Evolutionary conservation across 2,888 invertebrate species (phyloP).

Genomic region (Lottia scabra): DNA sequence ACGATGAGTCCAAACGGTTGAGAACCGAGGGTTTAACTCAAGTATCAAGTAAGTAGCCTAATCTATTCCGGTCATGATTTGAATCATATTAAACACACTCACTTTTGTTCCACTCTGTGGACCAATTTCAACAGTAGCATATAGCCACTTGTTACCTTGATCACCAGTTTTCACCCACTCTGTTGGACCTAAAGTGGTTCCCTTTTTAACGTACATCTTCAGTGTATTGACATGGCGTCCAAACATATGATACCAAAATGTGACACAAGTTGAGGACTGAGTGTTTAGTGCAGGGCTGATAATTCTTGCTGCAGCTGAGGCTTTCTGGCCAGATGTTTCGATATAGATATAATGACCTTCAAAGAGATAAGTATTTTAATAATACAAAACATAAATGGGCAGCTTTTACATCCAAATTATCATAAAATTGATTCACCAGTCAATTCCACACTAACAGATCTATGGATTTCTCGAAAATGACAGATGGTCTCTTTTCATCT

Average conservation of each 20-base stretch:
- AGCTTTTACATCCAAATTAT: too few species aligned
- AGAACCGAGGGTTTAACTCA: too few species aligned
- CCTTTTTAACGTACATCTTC: conserved; percentile 43
- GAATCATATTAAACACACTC: background rate
- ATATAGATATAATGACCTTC: conserved; percentile 63
- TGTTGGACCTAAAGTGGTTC: background rate
- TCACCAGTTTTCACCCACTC: conserved; percentile 38
- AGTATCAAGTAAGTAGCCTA: too few species aligned
- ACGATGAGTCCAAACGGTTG: too few species aligned
- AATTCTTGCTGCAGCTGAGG: conserved; percentile 51
- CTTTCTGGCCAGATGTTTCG: conserved; percentile 42
- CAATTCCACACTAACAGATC: too few species aligned
- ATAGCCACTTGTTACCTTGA: conserved; percentile 44
- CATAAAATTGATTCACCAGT: too few species aligned
- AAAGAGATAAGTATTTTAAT: too few species aligned
- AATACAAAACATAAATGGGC: too few species aligned
- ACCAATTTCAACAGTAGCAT: conserved; percentile 35
- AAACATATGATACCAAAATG: conserved; percentile 68
- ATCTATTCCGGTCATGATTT: background rate
- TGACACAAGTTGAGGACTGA: conserved; percentile 43
- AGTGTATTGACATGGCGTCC: conserved; percentile 57
- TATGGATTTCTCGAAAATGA: too few species aligned
- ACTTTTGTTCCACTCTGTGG: conserved; percentile 16
- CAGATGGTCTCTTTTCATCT: too few species aligned
- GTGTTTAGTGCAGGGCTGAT: conserved; percentile 41